Evolutionary conservation across 2,797 vertebrate species (phyloP), one percentile per base, ranked within the genome.

Genomic region (Microctenopoma lineatum): DNA sequence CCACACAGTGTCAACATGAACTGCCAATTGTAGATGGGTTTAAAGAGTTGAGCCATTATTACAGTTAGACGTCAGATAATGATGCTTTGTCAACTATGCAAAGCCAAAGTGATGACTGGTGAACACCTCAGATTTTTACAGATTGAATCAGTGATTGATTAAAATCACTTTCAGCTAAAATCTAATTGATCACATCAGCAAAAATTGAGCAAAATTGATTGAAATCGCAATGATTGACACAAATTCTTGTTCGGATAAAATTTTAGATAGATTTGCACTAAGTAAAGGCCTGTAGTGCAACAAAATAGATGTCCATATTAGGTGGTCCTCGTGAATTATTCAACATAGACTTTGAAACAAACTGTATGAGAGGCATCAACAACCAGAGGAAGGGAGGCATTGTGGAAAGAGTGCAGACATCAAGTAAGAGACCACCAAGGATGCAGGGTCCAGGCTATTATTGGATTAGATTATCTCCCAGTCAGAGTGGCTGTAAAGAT

Each of bases 401-500:
- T 53, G 54, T 47, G 50, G 57, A 67, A 25, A 66, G 53, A 3
- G 67, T 15, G 32, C 21, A 58, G 62, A 62, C 81, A 79, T 58
- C 55, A 51, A 67, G 39, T 13, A 7, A 53, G 55, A 52, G 34
- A 52, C 57, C 21, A 53, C 1, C 27, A 59, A 70, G 75, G 64
- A 74, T 70, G 78, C 72, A 74, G 70, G 81, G 66, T 81, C 78
- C 73, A 73, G 65, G 70, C 72, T 81, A 75, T 72, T 80, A 72
- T 69, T 80, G 78, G 83, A 83, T 89, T 69, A 77, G 75, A 90
- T 89, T 77, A 80, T 84, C 50, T 87, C 27, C 38, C 66, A 59
- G 66, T 68, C 25, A 14, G 44, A 38, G 34, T 3, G 26, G 58
- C 77, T 57, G 73, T 12, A 39, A 61, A 66, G 48, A 81, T 34